phyloP scores from a whole-genome alignment of 1,140 invertebrate species.

The Latrodectus geometricus region DNA sequence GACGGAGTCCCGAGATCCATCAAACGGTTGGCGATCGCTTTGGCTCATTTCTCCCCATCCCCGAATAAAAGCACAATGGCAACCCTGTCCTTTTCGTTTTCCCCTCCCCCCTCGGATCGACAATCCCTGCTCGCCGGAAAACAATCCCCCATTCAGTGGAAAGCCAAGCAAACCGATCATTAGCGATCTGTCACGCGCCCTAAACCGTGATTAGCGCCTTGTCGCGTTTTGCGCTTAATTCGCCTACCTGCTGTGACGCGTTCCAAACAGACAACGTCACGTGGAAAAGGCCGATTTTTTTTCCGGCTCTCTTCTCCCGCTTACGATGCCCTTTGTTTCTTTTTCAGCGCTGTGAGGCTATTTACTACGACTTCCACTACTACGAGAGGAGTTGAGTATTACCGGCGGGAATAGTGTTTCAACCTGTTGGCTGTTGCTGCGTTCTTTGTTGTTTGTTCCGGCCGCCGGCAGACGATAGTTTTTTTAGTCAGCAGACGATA shows the following conservation, averaged over 20 bases:
- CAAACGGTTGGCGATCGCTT: slow-evolving; percentile 34
- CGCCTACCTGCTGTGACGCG: slow-evolving; percentile 45
- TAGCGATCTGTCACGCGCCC: slow-evolving; percentile 45
- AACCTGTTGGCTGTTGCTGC: slow-evolving; percentile 56
- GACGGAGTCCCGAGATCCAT: not conserved
- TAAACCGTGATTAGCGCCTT: slow-evolving; percentile 58
- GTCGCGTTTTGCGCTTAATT: slow-evolving; percentile 50
- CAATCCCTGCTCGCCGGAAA: slow-evolving; percentile 52
- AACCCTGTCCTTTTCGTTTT: slow-evolving; percentile 14
- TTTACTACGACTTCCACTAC: slow-evolving; percentile 59
- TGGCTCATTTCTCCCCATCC: slow-evolving; percentile 38
- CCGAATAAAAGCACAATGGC: not conserved
- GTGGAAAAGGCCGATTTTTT: slow-evolving; percentile 27
- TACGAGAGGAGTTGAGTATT: slow-evolving; percentile 53
- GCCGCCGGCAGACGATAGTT: slow-evolving; percentile 33
- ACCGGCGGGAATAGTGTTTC: slow-evolving; percentile 59
- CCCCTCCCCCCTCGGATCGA: slow-evolving; percentile 31
- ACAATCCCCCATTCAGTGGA: slow-evolving; percentile 60
- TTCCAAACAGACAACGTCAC: slow-evolving; percentile 15
- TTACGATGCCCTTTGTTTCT: slow-evolving; percentile 24
- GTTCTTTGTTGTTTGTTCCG: slow-evolving; percentile 56
- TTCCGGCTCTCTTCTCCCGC: not conserved
- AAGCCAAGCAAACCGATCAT: slow-evolving; percentile 60
- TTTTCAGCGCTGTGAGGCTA: slow-evolving; percentile 52
- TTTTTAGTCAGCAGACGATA: slow-evolving; percentile 34